Evolutionary conservation across 2,888 invertebrate species (phyloP).

Genomic region (Cephus spinipes): DNA sequence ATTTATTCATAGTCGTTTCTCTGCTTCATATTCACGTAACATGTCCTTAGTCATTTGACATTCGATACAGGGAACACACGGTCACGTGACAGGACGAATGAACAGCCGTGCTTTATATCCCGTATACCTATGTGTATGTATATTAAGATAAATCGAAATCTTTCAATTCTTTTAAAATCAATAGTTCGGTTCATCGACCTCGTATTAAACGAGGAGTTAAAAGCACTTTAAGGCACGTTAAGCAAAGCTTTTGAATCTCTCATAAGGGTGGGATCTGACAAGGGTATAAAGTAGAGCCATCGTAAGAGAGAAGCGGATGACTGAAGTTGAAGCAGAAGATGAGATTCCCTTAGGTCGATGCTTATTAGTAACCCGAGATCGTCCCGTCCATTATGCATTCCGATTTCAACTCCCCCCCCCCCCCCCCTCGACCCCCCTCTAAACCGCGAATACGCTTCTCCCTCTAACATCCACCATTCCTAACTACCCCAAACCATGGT

Average conservation of each 20-base stretch:
- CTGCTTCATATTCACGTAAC: not conserved
- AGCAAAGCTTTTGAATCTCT: not conserved
- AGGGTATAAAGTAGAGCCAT: not conserved
- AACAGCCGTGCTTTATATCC: not conserved
- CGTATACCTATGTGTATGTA: not conserved
- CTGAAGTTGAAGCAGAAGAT: conserved; percentile 10
- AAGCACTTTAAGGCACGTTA: not conserved
- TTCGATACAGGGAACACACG: not conserved
- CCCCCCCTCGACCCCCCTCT: not conserved
- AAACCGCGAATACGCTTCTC: not conserved
- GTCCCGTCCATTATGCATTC: conserved; percentile 63
- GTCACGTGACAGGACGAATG: not conserved
- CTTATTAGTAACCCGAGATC: conserved; percentile 62
- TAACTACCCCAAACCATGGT: not conserved
- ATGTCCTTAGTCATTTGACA: not conserved
- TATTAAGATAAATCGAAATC: not conserved
- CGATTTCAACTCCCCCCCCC: conserved; percentile 36
- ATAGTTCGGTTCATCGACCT: not conserved
- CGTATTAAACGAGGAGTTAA: not conserved
- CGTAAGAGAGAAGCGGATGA: not conserved
- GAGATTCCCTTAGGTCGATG: conserved; percentile 33
- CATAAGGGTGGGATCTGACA: not conserved
- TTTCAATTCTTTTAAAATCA: not conserved
- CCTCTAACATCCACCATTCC: not conserved
- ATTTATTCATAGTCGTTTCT: not conserved